Percentiles rank a stretch among this genome's conserved stretches.
Conservation (phyloP, 1,140 invertebrate species). For the Cydia pomonella region DNA sequence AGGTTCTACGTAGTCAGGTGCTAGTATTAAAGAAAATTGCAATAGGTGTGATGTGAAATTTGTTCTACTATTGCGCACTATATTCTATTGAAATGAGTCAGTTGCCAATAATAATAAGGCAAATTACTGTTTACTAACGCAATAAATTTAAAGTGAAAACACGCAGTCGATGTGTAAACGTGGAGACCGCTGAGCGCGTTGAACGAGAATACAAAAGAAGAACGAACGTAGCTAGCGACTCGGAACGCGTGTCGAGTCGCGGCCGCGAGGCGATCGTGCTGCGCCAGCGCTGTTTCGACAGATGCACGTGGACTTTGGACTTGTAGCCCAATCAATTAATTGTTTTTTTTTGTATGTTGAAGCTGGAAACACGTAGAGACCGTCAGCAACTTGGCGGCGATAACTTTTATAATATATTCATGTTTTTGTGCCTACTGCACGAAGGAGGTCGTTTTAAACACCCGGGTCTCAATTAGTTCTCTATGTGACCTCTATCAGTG, state of each 20-base stretch:
- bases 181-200: not conserved
- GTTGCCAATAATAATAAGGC: not conserved
- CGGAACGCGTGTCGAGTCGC: slow-evolving; percentile 10
- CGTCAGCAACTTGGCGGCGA: not conserved
- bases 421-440: not conserved
- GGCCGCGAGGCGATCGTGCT: slow-evolving; percentile 11
- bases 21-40: not conserved
- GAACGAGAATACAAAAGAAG: slow-evolving; percentile 14
- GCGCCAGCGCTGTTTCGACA: slow-evolving; percentile 19
- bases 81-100: not conserved
- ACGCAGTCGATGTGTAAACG: slow-evolving; percentile 12
- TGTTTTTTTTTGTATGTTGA: not conserved
- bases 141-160: slow-evolving; percentile 4
- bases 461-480: no score
- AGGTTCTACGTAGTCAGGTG: no score
- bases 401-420: not conserved
- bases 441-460: not conserved
- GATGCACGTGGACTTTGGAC: slow-evolving; percentile 27
- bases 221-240: slow-evolving; percentile 4
- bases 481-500: no score
- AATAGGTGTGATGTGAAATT: not conserved
- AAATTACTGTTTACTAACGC: not conserved
- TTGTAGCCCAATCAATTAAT: slow-evolving; percentile 7
- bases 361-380: not conserved
- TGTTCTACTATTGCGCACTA: not conserved